A percentile compares a stretch with the other conserved stretches of the same genome.
Evolutionary conservation across 2,113 vertebrate species (phyloP).

Genomic region (Pipa parva): DNA sequence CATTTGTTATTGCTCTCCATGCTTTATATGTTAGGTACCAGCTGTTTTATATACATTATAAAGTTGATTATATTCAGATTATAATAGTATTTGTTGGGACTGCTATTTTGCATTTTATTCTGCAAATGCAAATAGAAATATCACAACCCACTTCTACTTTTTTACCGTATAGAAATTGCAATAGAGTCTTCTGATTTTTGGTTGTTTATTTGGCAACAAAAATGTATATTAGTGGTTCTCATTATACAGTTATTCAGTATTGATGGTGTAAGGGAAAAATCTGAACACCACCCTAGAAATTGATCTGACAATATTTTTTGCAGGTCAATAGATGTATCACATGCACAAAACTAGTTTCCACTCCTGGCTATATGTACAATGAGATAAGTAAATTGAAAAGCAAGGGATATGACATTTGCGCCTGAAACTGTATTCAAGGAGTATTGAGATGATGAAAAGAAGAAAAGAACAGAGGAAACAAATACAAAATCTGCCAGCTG

Average conservation of each 20-base stretch:
- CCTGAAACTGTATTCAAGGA: conserved; percentile 34
- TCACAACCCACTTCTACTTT: no score
- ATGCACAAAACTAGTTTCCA: conserved; percentile 10
- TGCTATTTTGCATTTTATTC: no score
- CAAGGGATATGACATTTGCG: conserved; percentile 22
- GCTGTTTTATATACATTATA: not conserved
- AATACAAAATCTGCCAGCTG: conserved; percentile 37
- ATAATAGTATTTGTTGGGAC: no score
- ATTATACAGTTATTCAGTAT: no score
- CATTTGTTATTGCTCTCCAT: conserved; percentile 78
- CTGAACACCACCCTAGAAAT: conserved; percentile 17
- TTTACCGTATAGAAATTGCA: no score
- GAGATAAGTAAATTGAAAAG: conserved; percentile 23
- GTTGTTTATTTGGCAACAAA: no score
- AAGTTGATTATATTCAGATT: not conserved
- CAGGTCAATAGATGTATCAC: conserved; percentile 14
- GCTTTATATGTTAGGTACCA: conserved; percentile 38
- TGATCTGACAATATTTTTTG: conserved; percentile 28
- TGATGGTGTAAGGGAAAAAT: no score
- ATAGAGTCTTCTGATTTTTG: no score
- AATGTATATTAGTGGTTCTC: no score
- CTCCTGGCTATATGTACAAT: conserved; percentile 27
- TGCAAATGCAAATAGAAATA: no score
- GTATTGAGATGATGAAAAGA: conserved; percentile 34
- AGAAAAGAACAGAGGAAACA: conserved; percentile 36